Evolutionary conservation across 2,888 invertebrate genomes (phyloP).

Genomic region (Trichacis sp.): DNA sequence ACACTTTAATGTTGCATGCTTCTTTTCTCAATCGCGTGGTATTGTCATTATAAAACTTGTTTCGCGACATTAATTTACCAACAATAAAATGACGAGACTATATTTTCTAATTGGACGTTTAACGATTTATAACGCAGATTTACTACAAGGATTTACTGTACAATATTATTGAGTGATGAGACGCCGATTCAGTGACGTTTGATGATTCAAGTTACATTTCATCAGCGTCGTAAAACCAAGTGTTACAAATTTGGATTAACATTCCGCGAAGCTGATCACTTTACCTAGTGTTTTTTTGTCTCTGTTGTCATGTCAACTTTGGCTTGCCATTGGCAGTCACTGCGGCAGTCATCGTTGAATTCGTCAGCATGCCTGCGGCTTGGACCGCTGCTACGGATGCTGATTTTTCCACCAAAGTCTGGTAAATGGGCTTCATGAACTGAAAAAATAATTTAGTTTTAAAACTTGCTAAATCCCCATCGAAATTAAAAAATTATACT

Average conservation of each 20-base stretch:
- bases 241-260: not conserved
- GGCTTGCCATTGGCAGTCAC: constrained; percentile 73
- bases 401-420: constrained; percentile 84
- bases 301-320: constrained; percentile 75
- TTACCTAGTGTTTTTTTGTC: no score
- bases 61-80: not conserved
- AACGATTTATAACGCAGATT: constrained; percentile 63
- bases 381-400: constrained; percentile 85
- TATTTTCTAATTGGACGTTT: not conserved
- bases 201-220: not conserved
- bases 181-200: not conserved
- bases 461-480: not conserved
- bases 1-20: no score
- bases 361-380: constrained; percentile 79
- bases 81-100: not conserved
- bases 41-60: no score
- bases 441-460: constrained; percentile 64
- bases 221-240: not conserved
- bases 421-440: constrained; percentile 87
- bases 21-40: no score
- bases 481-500: no score
- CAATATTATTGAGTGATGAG: constrained; percentile 37
- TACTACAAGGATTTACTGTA: constrained; percentile 63
- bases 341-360: constrained; percentile 68
- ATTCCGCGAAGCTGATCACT: not conserved